Conservation (phyloP, 2,797 vertebrate genomes). For the Megaceryle alcyon region DNA sequence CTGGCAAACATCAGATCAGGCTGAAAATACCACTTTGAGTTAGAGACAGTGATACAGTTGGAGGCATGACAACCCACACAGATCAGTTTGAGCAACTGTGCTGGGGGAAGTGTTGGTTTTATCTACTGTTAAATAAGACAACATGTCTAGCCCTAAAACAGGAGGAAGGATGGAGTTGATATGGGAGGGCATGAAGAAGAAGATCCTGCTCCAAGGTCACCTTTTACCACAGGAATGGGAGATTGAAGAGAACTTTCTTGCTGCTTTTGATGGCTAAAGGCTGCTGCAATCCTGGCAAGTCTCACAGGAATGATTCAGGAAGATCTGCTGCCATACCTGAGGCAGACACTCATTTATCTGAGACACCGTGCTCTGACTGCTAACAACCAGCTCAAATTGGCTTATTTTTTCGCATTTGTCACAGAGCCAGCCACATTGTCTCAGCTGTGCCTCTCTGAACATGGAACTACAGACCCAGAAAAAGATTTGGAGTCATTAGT, state of each 20-base stretch:
- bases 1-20: constrained; percentile 38
- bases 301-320: constrained; percentile 84
- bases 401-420: constrained; percentile 95
- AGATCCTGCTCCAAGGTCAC: constrained; percentile 85
- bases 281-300: constrained; percentile 77
- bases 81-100: constrained; percentile 49
- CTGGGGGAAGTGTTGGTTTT: constrained; percentile 37
- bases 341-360: constrained; percentile 88
- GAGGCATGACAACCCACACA: constrained; percentile 64
- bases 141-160: constrained; percentile 47
- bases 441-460: constrained; percentile 86
- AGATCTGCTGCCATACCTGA: constrained; percentile 88
- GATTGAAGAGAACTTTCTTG: constrained; percentile 75
- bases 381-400: constrained; percentile 94
- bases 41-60: constrained; percentile 41
- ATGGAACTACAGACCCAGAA: constrained; percentile 84
- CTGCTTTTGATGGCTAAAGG: constrained; percentile 73
- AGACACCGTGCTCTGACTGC: constrained; percentile 81
- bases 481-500: constrained; percentile 88
- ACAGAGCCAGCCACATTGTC: constrained; percentile 88
- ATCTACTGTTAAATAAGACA: constrained; percentile 51
- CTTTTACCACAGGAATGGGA: constrained; percentile 79
- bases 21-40: constrained; percentile 45
- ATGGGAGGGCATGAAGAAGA: constrained; percentile 71
- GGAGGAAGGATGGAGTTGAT: background rate